These are phyloP conservation scores for Alligator mississippiensis DNA, from an alignment of 2,113 vertebrate species.

Conservation along the genomic window DNA sequence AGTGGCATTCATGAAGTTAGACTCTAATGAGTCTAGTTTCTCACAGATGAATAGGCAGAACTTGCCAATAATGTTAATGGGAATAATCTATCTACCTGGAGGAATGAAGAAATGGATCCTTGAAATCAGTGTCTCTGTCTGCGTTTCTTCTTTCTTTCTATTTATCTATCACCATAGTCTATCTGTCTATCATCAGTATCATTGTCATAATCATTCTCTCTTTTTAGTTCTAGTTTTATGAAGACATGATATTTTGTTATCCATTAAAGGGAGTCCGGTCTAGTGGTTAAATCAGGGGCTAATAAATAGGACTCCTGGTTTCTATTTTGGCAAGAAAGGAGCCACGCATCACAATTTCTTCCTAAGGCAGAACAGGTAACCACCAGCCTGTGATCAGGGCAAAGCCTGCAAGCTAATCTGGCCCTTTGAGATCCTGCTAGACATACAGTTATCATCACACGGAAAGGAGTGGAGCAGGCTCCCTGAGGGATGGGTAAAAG, in stretches of 20 bases:
- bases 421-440: neutral
- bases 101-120: neutral
- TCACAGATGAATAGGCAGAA: neutral
- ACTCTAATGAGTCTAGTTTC: neutral
- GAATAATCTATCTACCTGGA: neutral
- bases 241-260: neutral
- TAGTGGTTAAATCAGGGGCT: neutral
- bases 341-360: neutral
- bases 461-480: neutral
- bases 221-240: neutral
- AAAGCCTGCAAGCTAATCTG: neutral
- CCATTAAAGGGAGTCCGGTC: neutral
- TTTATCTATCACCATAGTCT: no score
- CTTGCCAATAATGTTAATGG: neutral
- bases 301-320: neutral
- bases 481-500: neutral
- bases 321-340: neutral
- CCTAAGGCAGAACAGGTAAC: neutral
- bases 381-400: neutral
- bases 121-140: neutral
- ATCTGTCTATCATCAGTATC: no score
- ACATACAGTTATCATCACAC: no score
- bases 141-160: no score
- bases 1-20: neutral
- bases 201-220: neutral